Base-by-base conservation (phyloP, 2,888 invertebrate genomes). In the Drosophila leonis region DNA sequence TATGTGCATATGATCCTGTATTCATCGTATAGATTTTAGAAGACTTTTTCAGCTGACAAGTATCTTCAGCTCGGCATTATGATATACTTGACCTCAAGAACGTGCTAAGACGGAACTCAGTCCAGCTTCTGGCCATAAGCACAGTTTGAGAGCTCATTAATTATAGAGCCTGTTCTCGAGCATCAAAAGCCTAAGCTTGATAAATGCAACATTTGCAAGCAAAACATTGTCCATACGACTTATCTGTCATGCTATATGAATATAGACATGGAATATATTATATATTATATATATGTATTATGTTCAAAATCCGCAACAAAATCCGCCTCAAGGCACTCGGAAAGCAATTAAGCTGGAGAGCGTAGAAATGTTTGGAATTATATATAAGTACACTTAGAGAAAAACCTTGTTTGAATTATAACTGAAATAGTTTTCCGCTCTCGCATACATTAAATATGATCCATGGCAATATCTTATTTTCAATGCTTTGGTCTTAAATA, bases 301-400 rank as follows among this genome's bases (percentile, higher is more conserved):
- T 44, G 41, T 10, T 15, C 7, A n/a, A 31, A 68, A 71, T 68
- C 39, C 54, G 24, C 15, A 8, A 27, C 15, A 51, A 31, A 24
- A 64, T 31, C 51, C 51, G 51, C 60, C 59, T 29, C 4, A 51
- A 49, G 27, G 54, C 39, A 18, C 35, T 37, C 15, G 9, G 24
- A 77, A 78, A 83, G 81, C 79, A 83, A 83, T 83, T 83, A 83
- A 86, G 59, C n/a, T 27, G 12, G 24, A n/a, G 10, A 20, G 29
- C 41, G 20, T 42, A 18, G 27, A 49, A 41, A 12, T 37, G 27
- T 18, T n/a, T 49, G 46, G 48, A 35, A 29, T 12, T 9, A 39
- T 51, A 37, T 46, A 55, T 49, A 51, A 35, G 2, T 37, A n/a
- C 51, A 52, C 51, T 24, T 24, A 9, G 35, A 52, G 24, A 52